Evolutionary conservation across 2,113 vertebrate species (phyloP).

Genomic region (Neolamprologus modestus): DNA sequence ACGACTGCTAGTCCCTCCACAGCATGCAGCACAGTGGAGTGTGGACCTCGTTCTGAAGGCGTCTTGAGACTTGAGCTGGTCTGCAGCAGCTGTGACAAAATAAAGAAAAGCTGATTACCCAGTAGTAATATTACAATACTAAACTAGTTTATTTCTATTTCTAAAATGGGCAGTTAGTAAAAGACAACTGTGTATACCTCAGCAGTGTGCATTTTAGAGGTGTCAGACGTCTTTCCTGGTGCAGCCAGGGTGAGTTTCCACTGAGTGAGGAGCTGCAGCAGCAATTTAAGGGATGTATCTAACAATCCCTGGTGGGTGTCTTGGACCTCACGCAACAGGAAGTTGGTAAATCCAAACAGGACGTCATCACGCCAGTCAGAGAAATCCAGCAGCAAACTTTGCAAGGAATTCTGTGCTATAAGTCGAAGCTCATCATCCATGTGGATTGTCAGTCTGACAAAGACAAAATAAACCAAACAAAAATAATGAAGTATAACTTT

Average conservation of each 20-base stretch:
- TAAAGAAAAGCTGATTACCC: background rate
- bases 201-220: slow-evolving; percentile 71
- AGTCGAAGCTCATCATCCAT: slow-evolving; percentile 97
- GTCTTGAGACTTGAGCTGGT: slow-evolving; percentile 72
- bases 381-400: slow-evolving; percentile 92
- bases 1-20: slow-evolving; percentile 91
- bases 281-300: slow-evolving; percentile 86
- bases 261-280: slow-evolving; percentile 91
- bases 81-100: slow-evolving; percentile 66
- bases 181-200: slow-evolving; percentile 69
- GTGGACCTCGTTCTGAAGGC: slow-evolving; percentile 77
- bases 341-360: slow-evolving; percentile 91
- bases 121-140: background rate
- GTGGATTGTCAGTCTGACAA: slow-evolving; percentile 86
- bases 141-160: background rate
- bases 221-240: slow-evolving; percentile 75
- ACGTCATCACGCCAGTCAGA: slow-evolving; percentile 94
- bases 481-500: background rate
- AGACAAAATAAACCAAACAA: background rate
- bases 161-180: background rate
- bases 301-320: slow-evolving; percentile 89
- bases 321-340: slow-evolving; percentile 89
- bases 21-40: slow-evolving; percentile 82
- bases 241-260: slow-evolving; percentile 89
- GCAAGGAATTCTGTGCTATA: slow-evolving; percentile 94